Evolutionary conservation across 30 jellyfish, hydroid and myxozoan species (phyloP).

Genomic region (Hydractinia symbiolongicarpus): DNA sequence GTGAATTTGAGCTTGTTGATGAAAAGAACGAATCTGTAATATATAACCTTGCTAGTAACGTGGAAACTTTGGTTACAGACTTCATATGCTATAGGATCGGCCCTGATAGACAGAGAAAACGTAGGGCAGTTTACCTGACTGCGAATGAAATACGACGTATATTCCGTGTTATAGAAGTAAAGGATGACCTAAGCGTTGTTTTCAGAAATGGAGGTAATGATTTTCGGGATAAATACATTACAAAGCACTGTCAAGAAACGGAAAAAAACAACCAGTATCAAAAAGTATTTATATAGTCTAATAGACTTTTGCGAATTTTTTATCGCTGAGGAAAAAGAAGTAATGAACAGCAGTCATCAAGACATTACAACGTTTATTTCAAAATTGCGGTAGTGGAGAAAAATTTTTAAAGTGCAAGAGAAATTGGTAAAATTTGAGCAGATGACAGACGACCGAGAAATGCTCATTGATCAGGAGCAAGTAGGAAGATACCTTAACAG

Average conservation of each 20-base stretch:
- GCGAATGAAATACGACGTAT: background rate
- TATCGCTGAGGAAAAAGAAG: background rate
- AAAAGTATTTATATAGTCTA: background rate
- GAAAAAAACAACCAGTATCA: background rate
- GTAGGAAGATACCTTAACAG: background rate
- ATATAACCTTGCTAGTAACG: background rate
- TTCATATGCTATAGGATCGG: background rate
- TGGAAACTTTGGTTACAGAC: background rate
- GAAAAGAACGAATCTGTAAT: background rate
- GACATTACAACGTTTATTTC: background rate
- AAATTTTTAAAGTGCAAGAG: background rate
- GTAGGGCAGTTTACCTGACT: background rate
- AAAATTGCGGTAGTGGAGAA: background rate
- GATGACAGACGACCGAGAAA: background rate
- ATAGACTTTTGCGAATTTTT: background rate
- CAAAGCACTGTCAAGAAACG: background rate
- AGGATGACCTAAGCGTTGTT: background rate
- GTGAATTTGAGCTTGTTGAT: background rate
- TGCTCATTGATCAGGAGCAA: background rate
- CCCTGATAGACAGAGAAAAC: slow-evolving; percentile 17
- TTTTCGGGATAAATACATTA: background rate
- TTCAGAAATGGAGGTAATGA: background rate
- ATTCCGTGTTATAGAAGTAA: background rate
- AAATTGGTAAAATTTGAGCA: background rate
- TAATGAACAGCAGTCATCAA: background rate